Evolutionary conservation across 2,797 vertebrate species (phyloP).

Genomic region (Catostomus latipinnis): DNA sequence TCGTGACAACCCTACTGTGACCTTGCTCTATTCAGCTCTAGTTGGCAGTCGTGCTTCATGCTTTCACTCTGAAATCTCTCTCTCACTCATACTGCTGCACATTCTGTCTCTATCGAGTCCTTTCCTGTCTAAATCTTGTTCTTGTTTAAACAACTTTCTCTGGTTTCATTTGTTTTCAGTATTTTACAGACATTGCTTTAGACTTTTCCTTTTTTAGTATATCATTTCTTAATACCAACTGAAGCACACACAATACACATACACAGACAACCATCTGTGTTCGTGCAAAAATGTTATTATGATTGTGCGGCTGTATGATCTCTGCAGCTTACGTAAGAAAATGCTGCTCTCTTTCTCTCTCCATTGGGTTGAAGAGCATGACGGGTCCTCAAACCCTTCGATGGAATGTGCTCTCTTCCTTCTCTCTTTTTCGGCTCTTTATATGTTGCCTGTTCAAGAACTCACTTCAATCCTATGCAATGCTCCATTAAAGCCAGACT

Average conservation of each 20-base stretch:
- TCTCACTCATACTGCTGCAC: neutral
- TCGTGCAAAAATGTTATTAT: constrained; percentile 12
- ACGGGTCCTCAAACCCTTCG: constrained; percentile 33
- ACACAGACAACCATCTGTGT: neutral
- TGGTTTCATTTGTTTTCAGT: constrained; percentile 11
- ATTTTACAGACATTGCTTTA: neutral
- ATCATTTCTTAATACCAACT: neutral
- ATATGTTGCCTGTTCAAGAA: constrained; percentile 12
- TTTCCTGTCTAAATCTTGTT: neutral
- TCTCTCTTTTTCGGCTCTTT: constrained; percentile 19
- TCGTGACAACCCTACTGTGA: constrained; percentile 12
- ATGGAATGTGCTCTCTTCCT: constrained; percentile 7
- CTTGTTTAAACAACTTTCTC: constrained; percentile 42
- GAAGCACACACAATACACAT: neutral
- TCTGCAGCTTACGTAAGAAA: neutral
- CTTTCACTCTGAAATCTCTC: neutral
- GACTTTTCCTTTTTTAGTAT: neutral
- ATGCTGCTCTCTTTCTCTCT: constrained; percentile 33
- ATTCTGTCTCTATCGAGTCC: neutral
- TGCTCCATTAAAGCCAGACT: constrained; percentile 32
- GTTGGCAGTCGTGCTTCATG: constrained; percentile 79
- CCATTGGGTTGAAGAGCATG: constrained; percentile 29
- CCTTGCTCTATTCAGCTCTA: constrained; percentile 76
- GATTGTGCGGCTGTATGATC: neutral
- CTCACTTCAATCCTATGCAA: constrained; percentile 31